These are phyloP conservation scores for Campylomormyrus numenius DNA, from an alignment of 2,113 vertebrate genomes.

Conservation along the genomic window DNA sequence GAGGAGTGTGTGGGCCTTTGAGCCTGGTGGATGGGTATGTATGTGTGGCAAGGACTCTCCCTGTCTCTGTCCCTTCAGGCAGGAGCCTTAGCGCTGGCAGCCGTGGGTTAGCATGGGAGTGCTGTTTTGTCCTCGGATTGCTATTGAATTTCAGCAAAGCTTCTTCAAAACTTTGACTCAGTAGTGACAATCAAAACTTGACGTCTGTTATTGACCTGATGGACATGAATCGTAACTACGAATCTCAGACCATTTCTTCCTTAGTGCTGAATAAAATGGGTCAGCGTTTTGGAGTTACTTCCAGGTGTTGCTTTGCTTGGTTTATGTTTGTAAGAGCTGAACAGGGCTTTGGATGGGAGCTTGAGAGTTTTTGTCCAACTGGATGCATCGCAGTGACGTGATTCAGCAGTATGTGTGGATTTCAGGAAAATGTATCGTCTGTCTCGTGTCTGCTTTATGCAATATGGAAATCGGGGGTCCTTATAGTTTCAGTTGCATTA, in stretches of 20 bases:
- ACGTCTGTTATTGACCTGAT: not conserved
- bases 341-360: not conserved
- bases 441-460: slow-evolving; percentile 8
- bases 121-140: not conserved
- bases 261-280: not conserved
- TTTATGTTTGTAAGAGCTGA: not conserved
- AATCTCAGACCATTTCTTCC: not conserved
- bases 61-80: not conserved
- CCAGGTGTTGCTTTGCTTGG: not conserved
- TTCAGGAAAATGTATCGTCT: not conserved
- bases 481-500: not conserved
- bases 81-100: not conserved
- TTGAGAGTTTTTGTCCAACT: not conserved
- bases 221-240: not conserved
- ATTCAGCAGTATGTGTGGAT: not conserved
- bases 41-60: slow-evolving; percentile 8
- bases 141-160: not conserved
- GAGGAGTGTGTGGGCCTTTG: slow-evolving; percentile 20
- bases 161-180: slow-evolving; percentile 14
- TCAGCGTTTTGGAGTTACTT: slow-evolving; percentile 4
- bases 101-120: not conserved
- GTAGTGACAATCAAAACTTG: not conserved
- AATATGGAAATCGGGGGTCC: not conserved
- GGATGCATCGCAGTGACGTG: not conserved
- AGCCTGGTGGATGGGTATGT: slow-evolving; percentile 10